Evolutionary conservation across 2,113 vertebrate species (phyloP).

Genomic region (Microtus richardsoni): DNA sequence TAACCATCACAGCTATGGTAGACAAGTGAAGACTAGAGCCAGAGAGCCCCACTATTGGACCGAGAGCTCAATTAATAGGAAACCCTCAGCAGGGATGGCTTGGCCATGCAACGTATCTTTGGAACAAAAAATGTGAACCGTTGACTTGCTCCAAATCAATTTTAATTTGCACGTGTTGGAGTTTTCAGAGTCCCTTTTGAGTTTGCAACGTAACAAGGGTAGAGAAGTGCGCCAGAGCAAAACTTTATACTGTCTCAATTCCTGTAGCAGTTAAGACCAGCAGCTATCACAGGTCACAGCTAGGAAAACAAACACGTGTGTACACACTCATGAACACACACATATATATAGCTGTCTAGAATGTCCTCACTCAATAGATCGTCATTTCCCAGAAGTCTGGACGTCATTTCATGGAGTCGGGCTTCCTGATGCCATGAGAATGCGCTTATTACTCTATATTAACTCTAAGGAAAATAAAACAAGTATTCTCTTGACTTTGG

Average conservation of each 20-base stretch:
- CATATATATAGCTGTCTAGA: neutral
- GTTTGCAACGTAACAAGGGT: neutral
- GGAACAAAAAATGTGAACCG: neutral
- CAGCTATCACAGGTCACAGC: neutral
- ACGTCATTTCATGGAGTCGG: slow-evolving; percentile 51
- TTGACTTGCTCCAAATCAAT: neutral
- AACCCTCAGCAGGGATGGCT: slow-evolving; percentile 86
- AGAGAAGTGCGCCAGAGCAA: neutral
- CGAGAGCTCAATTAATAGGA: slow-evolving; percentile 94
- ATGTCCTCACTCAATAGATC: neutral
- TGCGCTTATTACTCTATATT: neutral
- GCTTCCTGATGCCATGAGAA: neutral
- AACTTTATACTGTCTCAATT: neutral
- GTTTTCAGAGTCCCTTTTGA: slow-evolving; percentile 50
- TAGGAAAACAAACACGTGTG: neutral
- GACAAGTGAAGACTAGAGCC: slow-evolving; percentile 91
- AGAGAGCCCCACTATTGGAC: slow-evolving; percentile 89
- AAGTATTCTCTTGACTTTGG: slow-evolving; percentile 21
- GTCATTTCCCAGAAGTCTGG: slow-evolving; percentile 43
- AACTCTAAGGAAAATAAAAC: slow-evolving; percentile 27
- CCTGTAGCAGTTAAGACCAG: neutral
- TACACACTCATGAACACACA: neutral
- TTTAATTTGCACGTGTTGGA: neutral
- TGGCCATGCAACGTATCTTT: slow-evolving; percentile 59
- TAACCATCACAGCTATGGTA: slow-evolving; percentile 95